Evolutionary conservation across 2,888 invertebrate genomes (phyloP).

Genomic region (Geophilus truncorum): DNA sequence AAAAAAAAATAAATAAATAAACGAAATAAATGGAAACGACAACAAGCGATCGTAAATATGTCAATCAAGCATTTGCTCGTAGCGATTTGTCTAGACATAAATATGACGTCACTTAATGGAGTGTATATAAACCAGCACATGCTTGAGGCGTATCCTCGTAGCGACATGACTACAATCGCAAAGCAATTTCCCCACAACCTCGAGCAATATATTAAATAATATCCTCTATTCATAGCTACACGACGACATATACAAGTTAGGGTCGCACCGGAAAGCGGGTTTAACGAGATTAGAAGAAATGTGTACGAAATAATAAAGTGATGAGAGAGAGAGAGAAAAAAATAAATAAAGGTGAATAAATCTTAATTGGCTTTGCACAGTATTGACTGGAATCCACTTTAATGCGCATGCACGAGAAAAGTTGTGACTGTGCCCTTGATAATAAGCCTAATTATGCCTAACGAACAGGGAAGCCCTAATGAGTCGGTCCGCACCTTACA

Average conservation of each 20-base stretch:
- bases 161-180: background rate
- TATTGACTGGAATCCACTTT: background rate
- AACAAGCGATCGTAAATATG: background rate
- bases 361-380: background rate
- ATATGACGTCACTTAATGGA: background rate
- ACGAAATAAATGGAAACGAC: background rate
- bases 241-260: too few species aligned
- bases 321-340: background rate
- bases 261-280: too few species aligned
- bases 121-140: background rate
- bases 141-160: background rate
- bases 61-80: background rate
- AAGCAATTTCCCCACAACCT: background rate
- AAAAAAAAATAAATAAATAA: too few species aligned
- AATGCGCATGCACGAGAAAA: background rate
- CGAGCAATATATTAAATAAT: background rate
- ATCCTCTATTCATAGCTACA: background rate
- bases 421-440: constrained; percentile 11
- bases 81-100: background rate
- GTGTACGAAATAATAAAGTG: too few species aligned
- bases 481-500: constrained; percentile 16
- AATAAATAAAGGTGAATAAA: background rate
- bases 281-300: too few species aligned
- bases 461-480: constrained; percentile 12
- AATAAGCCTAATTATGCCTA: constrained; percentile 11